Evolutionary conservation across 2,113 vertebrate genomes (phyloP).

Genomic region (Solenodon paradoxus): DNA sequence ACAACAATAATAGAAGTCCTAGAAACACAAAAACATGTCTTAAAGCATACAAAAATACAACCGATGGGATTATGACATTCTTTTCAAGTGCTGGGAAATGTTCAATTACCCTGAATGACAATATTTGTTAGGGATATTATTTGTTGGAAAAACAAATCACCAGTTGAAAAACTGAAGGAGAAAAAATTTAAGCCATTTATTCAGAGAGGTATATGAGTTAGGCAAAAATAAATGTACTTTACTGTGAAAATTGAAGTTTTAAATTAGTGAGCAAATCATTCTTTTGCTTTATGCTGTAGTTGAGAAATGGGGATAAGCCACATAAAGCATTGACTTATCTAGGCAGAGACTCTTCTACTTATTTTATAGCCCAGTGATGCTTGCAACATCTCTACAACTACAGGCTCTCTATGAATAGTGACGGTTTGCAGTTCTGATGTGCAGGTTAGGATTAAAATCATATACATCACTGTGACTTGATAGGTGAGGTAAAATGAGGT

Average conservation of each 20-base stretch:
- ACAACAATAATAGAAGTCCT: constrained; percentile 49
- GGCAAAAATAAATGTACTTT: constrained; percentile 17
- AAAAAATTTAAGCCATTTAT: constrained; percentile 47
- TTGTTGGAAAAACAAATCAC: constrained; percentile 48
- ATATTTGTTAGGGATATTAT: constrained; percentile 27
- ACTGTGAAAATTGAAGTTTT: constrained; percentile 47
- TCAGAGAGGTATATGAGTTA: not conserved
- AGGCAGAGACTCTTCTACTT: not conserved
- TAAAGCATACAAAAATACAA: constrained; percentile 44
- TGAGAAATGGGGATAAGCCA: constrained; percentile 6
- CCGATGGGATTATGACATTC: constrained; percentile 10
- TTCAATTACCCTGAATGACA: constrained; percentile 29
- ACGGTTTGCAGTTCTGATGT: not conserved
- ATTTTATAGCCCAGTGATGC: constrained; percentile 7
- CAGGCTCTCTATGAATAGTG: not conserved
- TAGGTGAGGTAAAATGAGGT: not conserved
- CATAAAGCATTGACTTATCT: constrained; percentile 40
- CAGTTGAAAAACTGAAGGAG: not conserved
- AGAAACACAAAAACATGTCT: constrained; percentile 14
- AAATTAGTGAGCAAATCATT: constrained; percentile 32
- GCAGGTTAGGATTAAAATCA: not conserved
- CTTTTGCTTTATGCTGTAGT: constrained; percentile 3
- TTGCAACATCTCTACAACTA: not conserved
- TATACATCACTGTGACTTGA: not conserved
- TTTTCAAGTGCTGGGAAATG: constrained; percentile 37